Evolutionary conservation across 1,140 invertebrate species (phyloP), one percentile per base, ranked within the genome.

Genomic region (Magallana angulata): DNA sequence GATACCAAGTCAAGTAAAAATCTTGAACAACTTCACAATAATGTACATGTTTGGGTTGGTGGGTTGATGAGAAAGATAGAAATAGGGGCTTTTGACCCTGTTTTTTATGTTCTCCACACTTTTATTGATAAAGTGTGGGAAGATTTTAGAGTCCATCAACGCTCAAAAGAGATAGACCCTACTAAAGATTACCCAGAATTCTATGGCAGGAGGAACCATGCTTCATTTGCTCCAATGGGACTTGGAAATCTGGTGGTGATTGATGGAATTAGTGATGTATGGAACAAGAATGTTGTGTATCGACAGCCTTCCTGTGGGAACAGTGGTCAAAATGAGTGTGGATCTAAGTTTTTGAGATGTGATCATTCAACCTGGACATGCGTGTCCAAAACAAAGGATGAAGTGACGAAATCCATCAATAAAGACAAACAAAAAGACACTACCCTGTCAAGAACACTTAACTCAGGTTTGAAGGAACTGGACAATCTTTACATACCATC

Each of bases 71-170:
- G 58, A 11, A 85, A 85, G n/a, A 85, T 91, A 18, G 87, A 88
- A 64, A 88, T 86, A 9, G 88, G 85, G 4, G 89, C 88, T 2
- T 89, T 87, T 84, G 90, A 91, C 58, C 90, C 90, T 6, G 86
- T 90, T 30, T 91, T 89, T 56, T 91, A 87, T 81, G 57, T 90
- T 2, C 85, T 88, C 57, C 90, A 91, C 64, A 81, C 89, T 0
- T 88, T 88, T 48, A 84, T 88, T 16, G 90, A 91, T 71, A 76
- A 86, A n/a, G 76, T 91, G 1, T 91, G 90, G 90, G 87, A 88
- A 58, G 87, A 91, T 12, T 91, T 89, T n/a, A 83, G 90, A 59
- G n/a, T 18, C 12, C 57, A 87, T 1, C 90, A 92, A 76, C 92
- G 91, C 58, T 12, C 14, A 59, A 30, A 84, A 5, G 88, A 85